phyloP scores from a whole-genome alignment of 2,797 vertebrate genomes.

The Furcifer pardalis region DNA sequence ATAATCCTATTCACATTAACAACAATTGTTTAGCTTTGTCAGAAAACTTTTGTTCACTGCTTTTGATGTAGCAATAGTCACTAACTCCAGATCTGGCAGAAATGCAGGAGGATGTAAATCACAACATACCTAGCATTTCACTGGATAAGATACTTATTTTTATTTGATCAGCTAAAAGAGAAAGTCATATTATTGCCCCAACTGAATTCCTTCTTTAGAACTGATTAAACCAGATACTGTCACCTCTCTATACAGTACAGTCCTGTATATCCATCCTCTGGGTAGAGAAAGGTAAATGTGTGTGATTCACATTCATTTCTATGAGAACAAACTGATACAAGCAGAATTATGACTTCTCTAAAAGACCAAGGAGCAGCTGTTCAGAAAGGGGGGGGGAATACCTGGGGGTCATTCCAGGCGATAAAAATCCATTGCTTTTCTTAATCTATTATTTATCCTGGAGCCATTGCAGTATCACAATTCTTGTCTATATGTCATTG shows the following conservation, averaged over 20 bases:
- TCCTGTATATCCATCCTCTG: neutral
- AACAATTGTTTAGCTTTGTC: neutral
- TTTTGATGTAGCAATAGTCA: neutral
- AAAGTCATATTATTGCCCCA: neutral
- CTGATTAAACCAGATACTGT: neutral
- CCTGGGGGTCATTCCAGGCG: neutral
- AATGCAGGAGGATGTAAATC: neutral
- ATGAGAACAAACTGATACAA: neutral
- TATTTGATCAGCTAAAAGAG: neutral
- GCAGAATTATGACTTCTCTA: neutral
- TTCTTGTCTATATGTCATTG: neutral
- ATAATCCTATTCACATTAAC: neutral
- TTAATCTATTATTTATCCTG: neutral
- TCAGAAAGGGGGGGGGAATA: neutral
- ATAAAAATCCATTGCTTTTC: constrained; percentile 1
- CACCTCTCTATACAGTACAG: neutral
- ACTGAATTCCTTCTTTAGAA: neutral
- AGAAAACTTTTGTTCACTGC: neutral
- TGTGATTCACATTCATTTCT: neutral
- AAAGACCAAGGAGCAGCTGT: neutral
- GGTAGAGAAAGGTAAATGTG: neutral
- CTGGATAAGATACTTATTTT: constrained; percentile 2
- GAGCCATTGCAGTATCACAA: neutral
- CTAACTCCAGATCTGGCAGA: neutral
- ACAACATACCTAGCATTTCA: neutral